phyloP scores from a whole-genome alignment of 2,888 invertebrate genomes.

The Phortica okadai region DNA sequence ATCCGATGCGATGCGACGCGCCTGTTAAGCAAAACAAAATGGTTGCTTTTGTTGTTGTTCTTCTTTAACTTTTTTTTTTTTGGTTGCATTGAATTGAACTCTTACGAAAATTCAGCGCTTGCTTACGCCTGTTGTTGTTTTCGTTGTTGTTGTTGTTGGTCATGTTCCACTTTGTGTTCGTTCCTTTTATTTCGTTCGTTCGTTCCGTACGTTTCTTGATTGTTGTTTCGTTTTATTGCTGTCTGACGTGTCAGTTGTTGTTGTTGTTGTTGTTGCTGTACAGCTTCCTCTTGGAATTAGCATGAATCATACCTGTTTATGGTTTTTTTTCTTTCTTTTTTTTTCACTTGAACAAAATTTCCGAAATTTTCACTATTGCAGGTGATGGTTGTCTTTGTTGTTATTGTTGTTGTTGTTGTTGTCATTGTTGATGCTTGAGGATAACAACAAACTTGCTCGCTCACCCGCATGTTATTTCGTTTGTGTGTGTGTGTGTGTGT shows the following conservation, averaged over 20 bases:
- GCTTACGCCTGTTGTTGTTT: not conserved
- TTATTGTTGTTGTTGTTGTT: not conserved
- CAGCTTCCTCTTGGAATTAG: constrained; percentile 6
- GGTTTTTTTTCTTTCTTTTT: not conserved
- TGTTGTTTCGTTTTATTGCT: not conserved
- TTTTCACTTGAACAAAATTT: constrained; percentile 19
- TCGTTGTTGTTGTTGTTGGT: too few relatives aligned
- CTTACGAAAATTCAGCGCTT: not conserved
- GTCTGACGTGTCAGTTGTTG: not conserved
- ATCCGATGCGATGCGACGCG: constrained; percentile 13
- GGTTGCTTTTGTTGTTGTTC: not conserved
- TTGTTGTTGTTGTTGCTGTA: not conserved
- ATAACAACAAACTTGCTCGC: not conserved
- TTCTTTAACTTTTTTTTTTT: not conserved
- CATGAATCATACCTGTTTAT: constrained; percentile 21
- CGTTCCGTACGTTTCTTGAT: too few relatives aligned
- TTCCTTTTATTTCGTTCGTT: too few relatives aligned
- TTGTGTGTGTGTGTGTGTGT: too few relatives aligned
- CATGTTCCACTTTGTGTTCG: too few relatives aligned
- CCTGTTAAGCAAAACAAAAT: constrained; percentile 15
- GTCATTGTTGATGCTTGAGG: constrained; percentile 34
- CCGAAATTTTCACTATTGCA: not conserved
- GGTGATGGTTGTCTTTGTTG: not conserved
- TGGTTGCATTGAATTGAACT: not conserved
- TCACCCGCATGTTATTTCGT: not conserved